Percentiles rank a stretch among this genome's conserved stretches.
Evolutionary conservation across 2,888 invertebrate genomes (phyloP).

Genomic region (Tolmerus cingulatus): DNA sequence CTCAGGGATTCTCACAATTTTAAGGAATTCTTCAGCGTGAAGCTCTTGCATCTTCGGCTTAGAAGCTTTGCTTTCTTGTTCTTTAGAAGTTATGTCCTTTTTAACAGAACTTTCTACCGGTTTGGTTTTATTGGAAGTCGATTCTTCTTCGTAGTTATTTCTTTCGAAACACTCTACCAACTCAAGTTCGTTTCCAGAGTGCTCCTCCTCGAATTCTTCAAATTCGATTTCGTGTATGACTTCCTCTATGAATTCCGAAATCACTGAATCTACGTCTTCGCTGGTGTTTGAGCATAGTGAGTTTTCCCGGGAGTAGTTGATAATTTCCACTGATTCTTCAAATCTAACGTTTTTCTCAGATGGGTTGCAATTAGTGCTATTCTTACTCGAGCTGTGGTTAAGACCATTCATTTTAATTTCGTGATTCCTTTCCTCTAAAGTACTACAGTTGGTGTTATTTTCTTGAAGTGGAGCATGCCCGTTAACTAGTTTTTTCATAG

Average conservation of each 20-base stretch:
- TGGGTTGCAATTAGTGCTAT: not conserved
- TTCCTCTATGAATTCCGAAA: slow-evolving; percentile 59
- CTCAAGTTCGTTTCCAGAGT: not conserved
- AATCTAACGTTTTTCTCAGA: slow-evolving; percentile 54
- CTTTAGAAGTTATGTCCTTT: not conserved
- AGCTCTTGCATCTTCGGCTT: not conserved
- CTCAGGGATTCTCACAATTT: slow-evolving; percentile 34
- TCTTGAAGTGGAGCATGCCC: slow-evolving; percentile 55
- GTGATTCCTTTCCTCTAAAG: slow-evolving; percentile 41
- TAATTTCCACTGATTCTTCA: slow-evolving; percentile 54
- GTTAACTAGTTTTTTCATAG: not conserved
- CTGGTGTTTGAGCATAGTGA: slow-evolving; percentile 59
- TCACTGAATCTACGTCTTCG: slow-evolving; percentile 59
- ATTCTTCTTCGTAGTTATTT: not conserved
- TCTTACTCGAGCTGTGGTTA: not conserved
- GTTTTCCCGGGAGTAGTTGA: slow-evolving; percentile 52
- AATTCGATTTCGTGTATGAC: slow-evolving; percentile 56
- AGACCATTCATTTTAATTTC: not conserved
- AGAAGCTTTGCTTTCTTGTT: not conserved
- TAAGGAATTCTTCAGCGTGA: slow-evolving; percentile 24
- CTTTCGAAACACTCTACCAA: not conserved
- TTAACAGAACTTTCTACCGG: not conserved
- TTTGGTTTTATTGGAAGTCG: not conserved
- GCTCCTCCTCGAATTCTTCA: slow-evolving; percentile 52
- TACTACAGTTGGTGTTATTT: not conserved